phyloP scores from a whole-genome alignment of 2,113 vertebrate species.

The Alethe castanea region DNA sequence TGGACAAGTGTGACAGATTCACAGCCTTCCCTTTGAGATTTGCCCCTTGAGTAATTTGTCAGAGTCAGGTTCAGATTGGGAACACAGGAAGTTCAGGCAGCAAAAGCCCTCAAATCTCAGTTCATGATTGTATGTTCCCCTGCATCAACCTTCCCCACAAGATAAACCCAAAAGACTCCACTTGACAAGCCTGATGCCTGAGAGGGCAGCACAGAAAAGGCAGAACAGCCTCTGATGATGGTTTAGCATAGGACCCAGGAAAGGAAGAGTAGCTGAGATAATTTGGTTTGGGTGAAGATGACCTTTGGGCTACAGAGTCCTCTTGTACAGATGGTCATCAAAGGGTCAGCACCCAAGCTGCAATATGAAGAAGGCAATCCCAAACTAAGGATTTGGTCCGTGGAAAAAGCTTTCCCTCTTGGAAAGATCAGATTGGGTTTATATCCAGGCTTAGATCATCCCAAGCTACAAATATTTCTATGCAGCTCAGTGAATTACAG shows the following conservation, averaged over 20 bases:
- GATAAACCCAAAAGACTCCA: not conserved
- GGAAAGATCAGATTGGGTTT: not conserved
- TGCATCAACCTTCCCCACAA: not conserved
- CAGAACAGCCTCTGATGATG: not conserved
- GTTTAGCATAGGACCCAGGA: not conserved
- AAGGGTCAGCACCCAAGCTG: not conserved
- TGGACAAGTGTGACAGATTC: not conserved
- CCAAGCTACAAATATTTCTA: not conserved
- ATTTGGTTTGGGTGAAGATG: not conserved
- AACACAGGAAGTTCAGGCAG: not conserved
- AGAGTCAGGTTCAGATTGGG: fast-evolving
- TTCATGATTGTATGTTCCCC: not conserved
- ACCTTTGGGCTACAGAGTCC: not conserved
- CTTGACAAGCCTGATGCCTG: not conserved
- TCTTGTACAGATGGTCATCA: not conserved
- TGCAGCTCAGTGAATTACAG: not conserved
- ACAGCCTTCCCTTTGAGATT: not conserved
- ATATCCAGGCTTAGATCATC: not conserved
- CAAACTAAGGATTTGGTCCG: not conserved
- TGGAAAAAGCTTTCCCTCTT: not conserved
- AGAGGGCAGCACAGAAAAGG: not conserved
- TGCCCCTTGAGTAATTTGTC: not conserved
- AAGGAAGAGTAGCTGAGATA: not conserved
- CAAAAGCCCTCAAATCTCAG: not conserved
- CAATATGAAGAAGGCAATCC: not conserved